phyloP scores from a whole-genome alignment of 1,140 invertebrate genomes.

The Leptonema lineaticorne region DNA sequence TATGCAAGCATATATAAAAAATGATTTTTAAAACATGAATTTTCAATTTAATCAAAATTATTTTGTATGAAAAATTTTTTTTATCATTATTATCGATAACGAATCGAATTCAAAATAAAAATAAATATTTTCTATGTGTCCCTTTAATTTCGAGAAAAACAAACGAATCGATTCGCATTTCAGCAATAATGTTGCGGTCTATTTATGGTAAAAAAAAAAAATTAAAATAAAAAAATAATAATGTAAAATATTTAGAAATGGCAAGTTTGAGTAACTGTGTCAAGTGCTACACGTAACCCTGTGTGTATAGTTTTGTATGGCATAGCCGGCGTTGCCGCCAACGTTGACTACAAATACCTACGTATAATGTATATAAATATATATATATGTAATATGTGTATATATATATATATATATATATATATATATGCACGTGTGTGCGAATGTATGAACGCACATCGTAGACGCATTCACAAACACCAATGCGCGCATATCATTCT shows the following conservation, averaged over 20 bases:
- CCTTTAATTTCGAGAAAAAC: background rate
- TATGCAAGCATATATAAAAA: too few species aligned
- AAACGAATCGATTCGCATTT: background rate
- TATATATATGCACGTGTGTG: background rate
- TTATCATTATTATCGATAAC: too few species aligned
- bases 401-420: background rate
- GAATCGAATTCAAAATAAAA: too few species aligned
- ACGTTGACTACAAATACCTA: background rate
- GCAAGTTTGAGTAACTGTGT: conserved; percentile 15
- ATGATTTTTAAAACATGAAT: too few species aligned
- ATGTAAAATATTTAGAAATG: conserved; percentile 4
- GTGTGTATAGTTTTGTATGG: too few species aligned
- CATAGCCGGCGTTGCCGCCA: conserved; percentile 20
- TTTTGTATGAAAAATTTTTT: too few species aligned
- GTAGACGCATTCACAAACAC: too few species aligned
- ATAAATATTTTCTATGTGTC: too few species aligned
- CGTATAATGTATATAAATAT: background rate
- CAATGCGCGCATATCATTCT: background rate
- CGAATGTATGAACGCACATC: conserved; percentile 13
- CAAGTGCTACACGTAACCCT: conserved; percentile 8
- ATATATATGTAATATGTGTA: too few species aligned
- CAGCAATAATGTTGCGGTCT: background rate
- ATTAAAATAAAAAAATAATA: too few species aligned
- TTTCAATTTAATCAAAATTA: too few species aligned
- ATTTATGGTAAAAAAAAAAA: background rate